A percentile compares a stretch with the other conserved stretches of the same genome.
Evolutionary conservation across 1,140 invertebrate species (phyloP).

Genomic region (Druon quercuslanigerum): DNA sequence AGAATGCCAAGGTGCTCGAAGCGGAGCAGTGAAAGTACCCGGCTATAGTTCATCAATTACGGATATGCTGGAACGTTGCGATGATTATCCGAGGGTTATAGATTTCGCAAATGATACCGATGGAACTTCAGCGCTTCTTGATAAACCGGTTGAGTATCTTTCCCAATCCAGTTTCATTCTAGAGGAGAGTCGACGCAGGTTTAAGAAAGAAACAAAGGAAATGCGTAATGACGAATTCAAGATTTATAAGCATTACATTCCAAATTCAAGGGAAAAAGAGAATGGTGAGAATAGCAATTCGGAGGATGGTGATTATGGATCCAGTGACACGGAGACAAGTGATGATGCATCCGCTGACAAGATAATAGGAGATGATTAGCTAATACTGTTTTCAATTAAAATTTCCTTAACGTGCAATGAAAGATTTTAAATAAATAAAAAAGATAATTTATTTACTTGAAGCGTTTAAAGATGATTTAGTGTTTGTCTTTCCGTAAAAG

Average conservation of each 20-base stretch:
- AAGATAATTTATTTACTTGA: slow-evolving; percentile 2
- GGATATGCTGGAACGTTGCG: background rate
- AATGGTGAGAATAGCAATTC: background rate
- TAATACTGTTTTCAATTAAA: too few relatives aligned
- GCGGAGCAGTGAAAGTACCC: too few relatives aligned
- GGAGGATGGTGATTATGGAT: slow-evolving; percentile 1
- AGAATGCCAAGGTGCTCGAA: slow-evolving; percentile 6
- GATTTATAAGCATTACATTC: slow-evolving; percentile 48
- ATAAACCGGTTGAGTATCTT: slow-evolving; percentile 24
- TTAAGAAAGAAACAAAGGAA: slow-evolving; percentile 40
- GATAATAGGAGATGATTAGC: too few relatives aligned
- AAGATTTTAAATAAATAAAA: background rate
- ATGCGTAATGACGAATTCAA: slow-evolving; percentile 50
- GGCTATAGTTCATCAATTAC: too few relatives aligned
- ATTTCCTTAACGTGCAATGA: too few relatives aligned
- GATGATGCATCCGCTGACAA: too few relatives aligned
- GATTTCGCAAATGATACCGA: slow-evolving; percentile 53
- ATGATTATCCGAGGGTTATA: slow-evolving; percentile 59
- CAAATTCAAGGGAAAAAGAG: background rate
- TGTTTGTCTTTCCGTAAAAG: background rate
- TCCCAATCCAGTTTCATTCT: slow-evolving; percentile 50
- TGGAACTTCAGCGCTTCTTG: background rate
- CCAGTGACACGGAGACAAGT: background rate
- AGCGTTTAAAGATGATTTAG: slow-evolving; percentile 5
- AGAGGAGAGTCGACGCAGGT: slow-evolving; percentile 45